Evolutionary conservation across 2,888 invertebrate genomes (phyloP).

Genomic region (Anaspis maculata): DNA sequence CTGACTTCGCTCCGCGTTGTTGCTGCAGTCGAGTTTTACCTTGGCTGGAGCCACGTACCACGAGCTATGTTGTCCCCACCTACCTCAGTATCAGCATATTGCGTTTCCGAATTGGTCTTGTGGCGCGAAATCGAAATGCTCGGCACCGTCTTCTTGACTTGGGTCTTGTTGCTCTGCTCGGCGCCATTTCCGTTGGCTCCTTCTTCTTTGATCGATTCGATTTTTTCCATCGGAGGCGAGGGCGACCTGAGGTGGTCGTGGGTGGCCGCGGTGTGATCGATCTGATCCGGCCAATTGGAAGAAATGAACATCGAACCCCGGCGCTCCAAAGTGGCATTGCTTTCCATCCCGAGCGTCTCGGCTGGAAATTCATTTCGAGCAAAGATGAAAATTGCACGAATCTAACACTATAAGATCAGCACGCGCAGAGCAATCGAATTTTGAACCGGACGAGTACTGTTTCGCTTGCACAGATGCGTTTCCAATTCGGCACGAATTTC

Average conservation of each 20-base stretch:
- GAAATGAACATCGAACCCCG: slow-evolving; percentile 45
- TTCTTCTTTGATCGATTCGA: slow-evolving; percentile 4
- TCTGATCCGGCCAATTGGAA: slow-evolving; percentile 38
- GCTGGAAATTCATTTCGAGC: slow-evolving; percentile 47
- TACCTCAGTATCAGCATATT: slow-evolving; percentile 42
- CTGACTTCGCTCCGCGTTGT: too few relatives aligned
- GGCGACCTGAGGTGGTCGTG: slow-evolving; percentile 34
- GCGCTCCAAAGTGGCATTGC: slow-evolving; percentile 46
- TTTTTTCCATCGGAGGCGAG: slow-evolving; percentile 41
- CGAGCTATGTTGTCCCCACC: too few relatives aligned
- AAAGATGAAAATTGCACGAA: too few relatives aligned
- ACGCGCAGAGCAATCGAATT: too few relatives aligned
- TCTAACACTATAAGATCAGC: too few relatives aligned
- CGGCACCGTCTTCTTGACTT: slow-evolving; percentile 25
- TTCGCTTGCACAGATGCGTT: too few relatives aligned
- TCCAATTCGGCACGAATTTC: background rate
- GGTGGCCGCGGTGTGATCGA: slow-evolving; percentile 32
- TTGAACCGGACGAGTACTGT: too few relatives aligned
- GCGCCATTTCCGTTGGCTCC: slow-evolving; percentile 8
- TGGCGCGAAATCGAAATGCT: slow-evolving; percentile 36
- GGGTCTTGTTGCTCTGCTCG: too few relatives aligned
- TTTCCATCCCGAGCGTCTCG: slow-evolving; percentile 74
- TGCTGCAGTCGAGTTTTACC: too few relatives aligned
- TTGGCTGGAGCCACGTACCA: too few relatives aligned
- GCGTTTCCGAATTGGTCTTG: slow-evolving; percentile 42